Evolutionary conservation across 2,113 vertebrate species (phyloP).

Genomic region (Coptodon rendalli): DNA sequence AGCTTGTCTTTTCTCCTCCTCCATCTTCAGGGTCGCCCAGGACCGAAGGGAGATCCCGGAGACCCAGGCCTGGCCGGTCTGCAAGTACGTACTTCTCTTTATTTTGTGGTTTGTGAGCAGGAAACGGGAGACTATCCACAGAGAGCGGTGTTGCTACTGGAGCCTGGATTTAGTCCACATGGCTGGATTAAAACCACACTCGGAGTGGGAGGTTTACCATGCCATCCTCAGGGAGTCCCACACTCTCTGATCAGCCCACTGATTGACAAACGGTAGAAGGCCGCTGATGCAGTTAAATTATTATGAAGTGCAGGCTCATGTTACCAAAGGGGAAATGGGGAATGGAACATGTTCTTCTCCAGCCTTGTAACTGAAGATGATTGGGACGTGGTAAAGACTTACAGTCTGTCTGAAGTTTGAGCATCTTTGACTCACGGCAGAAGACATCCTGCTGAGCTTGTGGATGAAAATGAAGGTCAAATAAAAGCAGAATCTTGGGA

Average conservation of each 20-base stretch:
- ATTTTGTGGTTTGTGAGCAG: slow-evolving; percentile 58
- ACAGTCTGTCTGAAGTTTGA: background rate
- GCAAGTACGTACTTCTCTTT: slow-evolving; percentile 63
- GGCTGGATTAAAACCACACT: slow-evolving; percentile 55
- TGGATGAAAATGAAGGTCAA: background rate
- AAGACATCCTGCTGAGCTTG: background rate
- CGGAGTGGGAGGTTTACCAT: slow-evolving; percentile 51
- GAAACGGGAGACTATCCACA: slow-evolving; percentile 47
- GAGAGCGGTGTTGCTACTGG: slow-evolving; percentile 39
- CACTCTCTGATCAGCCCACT: slow-evolving; percentile 7
- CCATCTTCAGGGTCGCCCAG: slow-evolving; percentile 81
- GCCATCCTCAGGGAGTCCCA: slow-evolving; percentile 42
- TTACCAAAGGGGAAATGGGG: slow-evolving; percentile 30
- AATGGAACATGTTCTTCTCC: slow-evolving; percentile 41
- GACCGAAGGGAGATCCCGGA: slow-evolving; percentile 91
- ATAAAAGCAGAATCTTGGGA: background rate
- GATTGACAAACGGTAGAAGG: slow-evolving; percentile 56
- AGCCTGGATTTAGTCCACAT: slow-evolving; percentile 48
- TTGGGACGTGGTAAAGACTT: background rate
- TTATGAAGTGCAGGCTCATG: slow-evolving; percentile 22
- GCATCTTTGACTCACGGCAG: background rate
- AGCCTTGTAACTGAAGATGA: slow-evolving; percentile 21
- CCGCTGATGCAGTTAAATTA: slow-evolving; percentile 40
- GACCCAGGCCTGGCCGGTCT: slow-evolving; percentile 83
- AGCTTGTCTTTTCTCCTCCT: background rate